Evolutionary conservation across 2,797 vertebrate genomes (phyloP).

Genomic region (Octomys mimax): DNA sequence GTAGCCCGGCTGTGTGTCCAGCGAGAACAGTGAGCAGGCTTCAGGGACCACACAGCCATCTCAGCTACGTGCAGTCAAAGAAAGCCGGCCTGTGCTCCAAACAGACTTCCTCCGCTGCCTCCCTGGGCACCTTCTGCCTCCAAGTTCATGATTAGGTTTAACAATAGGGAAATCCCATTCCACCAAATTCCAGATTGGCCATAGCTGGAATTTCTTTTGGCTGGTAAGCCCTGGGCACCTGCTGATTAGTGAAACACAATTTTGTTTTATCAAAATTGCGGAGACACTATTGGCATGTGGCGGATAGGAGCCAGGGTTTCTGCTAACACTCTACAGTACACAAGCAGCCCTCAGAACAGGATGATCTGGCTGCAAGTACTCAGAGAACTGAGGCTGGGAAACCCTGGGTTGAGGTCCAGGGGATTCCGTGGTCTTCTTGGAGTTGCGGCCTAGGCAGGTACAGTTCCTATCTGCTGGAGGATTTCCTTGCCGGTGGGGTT

Average conservation of each 20-base stretch:
- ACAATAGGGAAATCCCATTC: neutral
- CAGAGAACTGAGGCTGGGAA: neutral
- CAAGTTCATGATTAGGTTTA: neutral
- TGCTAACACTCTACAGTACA: neutral
- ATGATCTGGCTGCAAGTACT: fast-evolving
- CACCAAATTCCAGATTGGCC: neutral
- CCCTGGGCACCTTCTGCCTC: neutral
- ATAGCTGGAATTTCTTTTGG: neutral
- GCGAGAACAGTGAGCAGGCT: neutral
- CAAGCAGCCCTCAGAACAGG: no score
- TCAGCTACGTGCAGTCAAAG: neutral
- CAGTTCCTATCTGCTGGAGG: neutral
- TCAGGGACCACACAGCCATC: neutral
- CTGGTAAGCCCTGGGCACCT: neutral
- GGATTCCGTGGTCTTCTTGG: neutral
- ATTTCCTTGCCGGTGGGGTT: fast-evolving
- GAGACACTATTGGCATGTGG: neutral
- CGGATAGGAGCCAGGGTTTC: neutral
- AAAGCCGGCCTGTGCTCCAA: neutral
- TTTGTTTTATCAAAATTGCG: neutral
- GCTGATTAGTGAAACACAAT: neutral
- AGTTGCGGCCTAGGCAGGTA: fast-evolving
- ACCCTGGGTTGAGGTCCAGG: neutral
- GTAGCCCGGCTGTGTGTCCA: neutral
- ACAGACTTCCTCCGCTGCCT: neutral